Base-by-base conservation (phyloP, 2,113 vertebrate genomes). In the Bubo scandiacus region DNA sequence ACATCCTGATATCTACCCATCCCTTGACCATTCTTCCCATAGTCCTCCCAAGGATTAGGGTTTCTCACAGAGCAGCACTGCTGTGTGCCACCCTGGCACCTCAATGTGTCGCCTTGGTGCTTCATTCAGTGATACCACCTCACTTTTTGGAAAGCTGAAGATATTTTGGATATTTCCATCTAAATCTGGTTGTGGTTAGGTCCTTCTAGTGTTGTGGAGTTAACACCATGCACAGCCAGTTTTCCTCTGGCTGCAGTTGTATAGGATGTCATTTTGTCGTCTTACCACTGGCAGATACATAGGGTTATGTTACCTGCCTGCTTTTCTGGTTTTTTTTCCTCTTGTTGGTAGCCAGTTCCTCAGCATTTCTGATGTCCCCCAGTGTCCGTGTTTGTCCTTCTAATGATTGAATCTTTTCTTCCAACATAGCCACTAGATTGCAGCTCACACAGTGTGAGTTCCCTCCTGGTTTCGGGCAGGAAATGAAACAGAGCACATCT, bases 401-500 rank as follows among this genome's bases (percentile, higher is more conserved):
- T 71, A 78, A 71, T 30, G 32, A 94, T 23, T 22, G 47, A 59
- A 47, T 79, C n/a, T 89, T 91, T 96, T 81, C 62, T 82, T 84
- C 51, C 47, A 86, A 63, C 47, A 71, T 61, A 84, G 72, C 68
- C 15, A 1, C 54, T 78, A 42, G 42, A n/a, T 78, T 74, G 25
- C 55, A 94, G 74, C 25, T 95, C 42, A 36, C 63, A 40, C 38
- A 73, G 42, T 6, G 1, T 1, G 3, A 47, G 34, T 94, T 94
- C 65, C 32, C 83, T 86, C 68, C 59, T 63, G 81, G 77, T 84
- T 92, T 81, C 3, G 5, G 68, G 72, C 93, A 96, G 93, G 86
- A 96, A 94, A 84, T 47, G 54, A 91, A 81, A 47, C 61, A 45
- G 13, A 63, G 65, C 65, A 51, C 89, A 94, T 96, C 83, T 96